Evolutionary conservation across 2,797 vertebrate species (phyloP), one percentile per base, ranked within the genome.

Genomic region (Smutsia gigantea): DNA sequence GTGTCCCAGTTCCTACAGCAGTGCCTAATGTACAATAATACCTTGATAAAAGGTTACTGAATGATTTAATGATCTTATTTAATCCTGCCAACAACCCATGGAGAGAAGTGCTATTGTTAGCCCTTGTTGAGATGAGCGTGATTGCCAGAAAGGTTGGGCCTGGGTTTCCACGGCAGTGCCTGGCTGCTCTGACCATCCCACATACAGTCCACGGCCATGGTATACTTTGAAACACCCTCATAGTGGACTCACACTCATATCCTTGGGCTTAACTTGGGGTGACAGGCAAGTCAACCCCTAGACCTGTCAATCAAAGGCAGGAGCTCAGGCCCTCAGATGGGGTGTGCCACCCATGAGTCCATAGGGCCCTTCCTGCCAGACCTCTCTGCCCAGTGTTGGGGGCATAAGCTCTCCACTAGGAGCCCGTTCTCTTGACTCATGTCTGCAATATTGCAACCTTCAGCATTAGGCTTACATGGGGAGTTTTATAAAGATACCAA

Each of bases 1-100:
- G 7, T 81, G 27, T 87, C 42, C 74, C 39, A 42, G n/a, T 74
- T 64, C 31, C 71, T 15, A 61, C 25, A 83, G 83, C 21, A 63
- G 19, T 9, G 21, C 51, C 66, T 61, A 12, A 18, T 39, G 2
- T 46, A 39, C 55, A 91, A 42, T 74, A 78, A 34, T n/a, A 57
- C 19, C 46, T 90, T 46, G 14, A 63, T 77, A 49, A 78, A 61
- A 81, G n/a, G 42, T 77, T n/a, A 46, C 4, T 59, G 23, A 75
- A 37, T 46, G 90, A 71, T n/a, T 69, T 78, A 18, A 37, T 71
- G 49, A 84, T 78, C 31, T 77, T 34, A 90, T 12, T 77, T 91
- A 93, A 55, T 34, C 61, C 31, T 96, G 72, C 27, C 39, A 82
- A 53, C 21, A 75, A 61, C 29, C 42, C 37, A 49, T 7, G 46